These are phyloP conservation scores for Peromyscus californicus DNA, from an alignment of 2,113 vertebrate genomes.

Conservation along the genomic window DNA sequence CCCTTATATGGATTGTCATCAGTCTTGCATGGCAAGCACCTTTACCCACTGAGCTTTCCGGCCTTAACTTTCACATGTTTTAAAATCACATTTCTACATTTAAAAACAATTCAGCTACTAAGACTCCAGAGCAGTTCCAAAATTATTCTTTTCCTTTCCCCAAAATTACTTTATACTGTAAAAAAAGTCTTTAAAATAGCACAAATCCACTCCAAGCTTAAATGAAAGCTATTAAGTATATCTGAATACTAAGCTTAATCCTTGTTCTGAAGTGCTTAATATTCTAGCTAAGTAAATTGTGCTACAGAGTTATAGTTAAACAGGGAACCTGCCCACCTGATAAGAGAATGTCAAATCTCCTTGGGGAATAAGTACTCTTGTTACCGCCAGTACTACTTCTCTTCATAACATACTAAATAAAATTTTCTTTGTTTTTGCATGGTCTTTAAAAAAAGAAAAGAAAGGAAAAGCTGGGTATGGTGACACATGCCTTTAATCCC, in stretches of 20 bases:
- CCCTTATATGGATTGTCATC: neutral
- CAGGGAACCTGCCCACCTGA: neutral
- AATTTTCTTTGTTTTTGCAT: neutral
- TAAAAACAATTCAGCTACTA: neutral
- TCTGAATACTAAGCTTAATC: neutral
- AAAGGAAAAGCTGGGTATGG: neutral
- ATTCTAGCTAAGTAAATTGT: constrained; percentile 24
- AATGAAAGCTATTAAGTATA: constrained; percentile 22
- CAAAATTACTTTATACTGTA: constrained; percentile 44
- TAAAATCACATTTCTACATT: constrained; percentile 26
- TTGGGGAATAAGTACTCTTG: no score
- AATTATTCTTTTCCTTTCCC: neutral
- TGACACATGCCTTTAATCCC: neutral
- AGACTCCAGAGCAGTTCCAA: neutral
- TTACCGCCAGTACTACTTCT: neutral
- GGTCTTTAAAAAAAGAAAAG: neutral
- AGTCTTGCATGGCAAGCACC: neutral
- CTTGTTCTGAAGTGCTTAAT: neutral
- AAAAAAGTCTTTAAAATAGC: neutral
- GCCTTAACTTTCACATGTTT: neutral
- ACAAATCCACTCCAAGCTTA: neutral
- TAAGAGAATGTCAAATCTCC: neutral
- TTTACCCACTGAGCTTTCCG: neutral
- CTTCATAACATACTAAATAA: neutral
- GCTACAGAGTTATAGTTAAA: neutral